A percentile compares a stretch with the other conserved stretches of the same genome.
Conservation (phyloP, 2,797 vertebrate genomes). For the Heteromormyrus szaboi region DNA sequence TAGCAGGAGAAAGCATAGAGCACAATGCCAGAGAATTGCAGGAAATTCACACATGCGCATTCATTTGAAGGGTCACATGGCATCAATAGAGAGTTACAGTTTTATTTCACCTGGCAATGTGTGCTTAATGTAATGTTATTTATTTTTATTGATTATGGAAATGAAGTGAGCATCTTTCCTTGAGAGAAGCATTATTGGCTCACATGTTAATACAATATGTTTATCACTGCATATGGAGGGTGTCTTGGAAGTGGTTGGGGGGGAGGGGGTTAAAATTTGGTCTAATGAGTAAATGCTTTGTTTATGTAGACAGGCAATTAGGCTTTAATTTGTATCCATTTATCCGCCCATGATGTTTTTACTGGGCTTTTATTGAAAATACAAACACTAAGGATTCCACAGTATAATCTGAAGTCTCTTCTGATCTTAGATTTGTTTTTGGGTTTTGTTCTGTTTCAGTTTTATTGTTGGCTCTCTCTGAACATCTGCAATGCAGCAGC, state of each 20-base stretch:
- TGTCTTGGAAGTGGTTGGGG: neutral
- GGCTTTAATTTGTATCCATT: neutral
- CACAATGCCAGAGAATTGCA: neutral
- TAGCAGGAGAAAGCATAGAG: neutral
- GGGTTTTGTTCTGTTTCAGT: neutral
- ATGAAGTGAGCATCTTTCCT: neutral
- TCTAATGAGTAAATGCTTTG: neutral
- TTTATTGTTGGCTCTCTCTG: neutral
- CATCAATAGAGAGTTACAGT: neutral
- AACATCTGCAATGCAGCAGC: conserved; percentile 40
- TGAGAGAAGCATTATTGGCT: neutral
- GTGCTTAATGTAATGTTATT: neutral
- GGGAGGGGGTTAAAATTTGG: neutral
- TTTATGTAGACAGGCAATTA: neutral
- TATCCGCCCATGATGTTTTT: neutral
- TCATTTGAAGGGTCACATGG: neutral
- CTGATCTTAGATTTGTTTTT: neutral
- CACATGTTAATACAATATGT: neutral
- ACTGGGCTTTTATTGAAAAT: neutral
- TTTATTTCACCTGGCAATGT: neutral
- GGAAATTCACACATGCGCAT: neutral
- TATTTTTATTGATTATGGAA: neutral
- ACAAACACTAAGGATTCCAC: neutral
- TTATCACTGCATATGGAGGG: neutral
- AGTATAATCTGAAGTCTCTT: neutral